Evolutionary conservation across 2,888 invertebrate species (phyloP).

Genomic region (Dorcus parallelipipedus): DNA sequence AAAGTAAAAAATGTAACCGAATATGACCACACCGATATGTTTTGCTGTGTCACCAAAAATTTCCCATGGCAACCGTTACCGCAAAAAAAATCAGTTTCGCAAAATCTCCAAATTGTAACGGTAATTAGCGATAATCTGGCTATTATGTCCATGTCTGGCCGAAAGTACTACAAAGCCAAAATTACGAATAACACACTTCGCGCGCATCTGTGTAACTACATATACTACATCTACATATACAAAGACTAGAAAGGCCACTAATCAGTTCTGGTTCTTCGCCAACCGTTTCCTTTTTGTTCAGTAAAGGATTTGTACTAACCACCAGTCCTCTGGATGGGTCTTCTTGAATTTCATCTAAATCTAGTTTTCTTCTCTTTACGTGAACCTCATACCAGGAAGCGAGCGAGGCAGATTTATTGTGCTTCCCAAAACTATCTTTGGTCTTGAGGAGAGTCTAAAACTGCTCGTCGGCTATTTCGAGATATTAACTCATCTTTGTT

Average conservation of each 20-base stretch:
- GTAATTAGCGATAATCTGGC: too few relatives aligned
- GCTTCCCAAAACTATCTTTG: not conserved
- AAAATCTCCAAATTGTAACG: too few relatives aligned
- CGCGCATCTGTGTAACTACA: not conserved
- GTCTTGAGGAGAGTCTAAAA: slow-evolving; percentile 13
- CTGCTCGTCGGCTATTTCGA: slow-evolving; percentile 30
- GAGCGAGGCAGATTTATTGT: slow-evolving; percentile 2
- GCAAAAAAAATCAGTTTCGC: too few relatives aligned
- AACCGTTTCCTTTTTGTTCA: not conserved
- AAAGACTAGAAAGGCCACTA: not conserved
- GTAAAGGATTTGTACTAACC: too few relatives aligned
- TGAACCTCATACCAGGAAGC: slow-evolving; percentile 20
- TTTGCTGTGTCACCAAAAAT: too few relatives aligned
- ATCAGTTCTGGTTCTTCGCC: not conserved
- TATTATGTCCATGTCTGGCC: too few relatives aligned
- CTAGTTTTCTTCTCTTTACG: slow-evolving; percentile 29
- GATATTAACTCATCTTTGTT: slow-evolving; percentile 14
- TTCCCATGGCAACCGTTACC: too few relatives aligned
- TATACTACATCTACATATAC: not conserved
- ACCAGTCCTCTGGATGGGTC: too few relatives aligned
- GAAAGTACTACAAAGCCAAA: not conserved
- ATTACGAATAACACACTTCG: too few relatives aligned
- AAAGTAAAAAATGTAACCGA: too few relatives aligned
- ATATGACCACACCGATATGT: too few relatives aligned
- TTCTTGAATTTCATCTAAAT: not conserved